A percentile compares a stretch with the other conserved stretches of the same genome.
phyloP scores from a whole-genome alignment of 1,140 invertebrate genomes.

The Plutomurus gul region DNA sequence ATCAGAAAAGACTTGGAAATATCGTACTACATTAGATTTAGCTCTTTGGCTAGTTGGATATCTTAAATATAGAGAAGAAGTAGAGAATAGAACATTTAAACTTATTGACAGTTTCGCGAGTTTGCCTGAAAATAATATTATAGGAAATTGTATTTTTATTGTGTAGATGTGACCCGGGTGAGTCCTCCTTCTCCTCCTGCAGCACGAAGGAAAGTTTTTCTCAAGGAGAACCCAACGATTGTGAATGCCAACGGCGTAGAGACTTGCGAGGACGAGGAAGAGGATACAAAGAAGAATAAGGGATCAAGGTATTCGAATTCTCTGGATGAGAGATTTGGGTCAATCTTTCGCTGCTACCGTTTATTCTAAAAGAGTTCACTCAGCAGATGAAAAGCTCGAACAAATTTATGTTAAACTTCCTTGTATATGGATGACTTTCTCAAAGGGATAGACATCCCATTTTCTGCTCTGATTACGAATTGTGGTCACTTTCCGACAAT shows the following conservation, averaged over 20 bases:
- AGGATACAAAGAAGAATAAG: slow-evolving; percentile 45
- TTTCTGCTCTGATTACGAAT: slow-evolving; percentile 11
- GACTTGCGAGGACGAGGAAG: slow-evolving; percentile 47
- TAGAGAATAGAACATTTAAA: not conserved
- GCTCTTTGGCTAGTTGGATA: not conserved
- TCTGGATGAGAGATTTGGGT: slow-evolving; percentile 10
- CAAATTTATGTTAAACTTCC: not conserved
- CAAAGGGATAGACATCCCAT: not conserved
- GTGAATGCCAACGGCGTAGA: slow-evolving; percentile 40
- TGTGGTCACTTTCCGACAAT: not conserved
- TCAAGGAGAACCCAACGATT: slow-evolving; percentile 42
- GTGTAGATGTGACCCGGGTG: slow-evolving; percentile 48
- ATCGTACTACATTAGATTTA: no score
- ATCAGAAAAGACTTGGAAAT: no score
- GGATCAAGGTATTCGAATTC: slow-evolving; percentile 44
- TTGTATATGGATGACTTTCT: not conserved
- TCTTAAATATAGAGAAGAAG: no score
- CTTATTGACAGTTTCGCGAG: not conserved
- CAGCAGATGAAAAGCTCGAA: not conserved
- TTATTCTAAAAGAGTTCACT: not conserved
- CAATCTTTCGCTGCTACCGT: slow-evolving; percentile 8
- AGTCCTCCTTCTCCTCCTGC: slow-evolving; percentile 52
- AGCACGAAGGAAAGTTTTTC: slow-evolving; percentile 51
- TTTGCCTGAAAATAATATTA: not conserved
- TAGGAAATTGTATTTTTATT: slow-evolving; percentile 10